Evolutionary conservation across 2,888 invertebrate genomes (phyloP), one percentile per base, ranked within the genome.

Genomic region (Hemistola chrysoprasaria): DNA sequence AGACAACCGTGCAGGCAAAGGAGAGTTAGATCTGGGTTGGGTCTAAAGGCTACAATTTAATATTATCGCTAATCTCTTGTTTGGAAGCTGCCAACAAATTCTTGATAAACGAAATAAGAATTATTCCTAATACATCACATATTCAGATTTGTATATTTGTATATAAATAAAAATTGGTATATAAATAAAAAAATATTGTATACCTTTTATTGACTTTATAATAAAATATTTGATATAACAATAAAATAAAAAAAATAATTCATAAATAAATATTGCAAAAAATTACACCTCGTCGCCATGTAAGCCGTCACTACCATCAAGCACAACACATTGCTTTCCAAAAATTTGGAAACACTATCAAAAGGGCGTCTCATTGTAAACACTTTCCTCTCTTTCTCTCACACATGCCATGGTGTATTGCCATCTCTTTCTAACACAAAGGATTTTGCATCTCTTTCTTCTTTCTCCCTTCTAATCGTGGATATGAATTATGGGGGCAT

Each of bases 301-400:
- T 79, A 70, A 83, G 34, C 80, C 71, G 7, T 20, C 47, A 58
- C 52, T 59, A 58, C 70, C 8, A 54, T 24, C 79, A 73, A 83
- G 82, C 78, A 85, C 77, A 78, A 71, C 71, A 59, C 76, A 63
- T 63, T 64, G 69, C 85, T 87, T 88, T 88, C 86, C 87, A 62
- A 83, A 88, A 85, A 80, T 88, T 86, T 86, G 87, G 87, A 88
- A 88, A 88, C 86, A 85, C 80, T 87, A 86, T 85, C 85, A 71
- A 71, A 75, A 83, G 85, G 86, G 86, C 80, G 82, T 62, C 73
- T 60, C 65, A 71, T 56, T 71, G 78, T 75, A 82, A 82, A 85
- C 68, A 84, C 64, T 26, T 38, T 63, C 37, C 24, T 85, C 86
- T 51, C 74, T 52, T 45, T 64, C 52, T 23, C 73, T 67, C 32